Conservation (phyloP, 2,797 vertebrate species). For the Ceyx erithaca region DNA sequence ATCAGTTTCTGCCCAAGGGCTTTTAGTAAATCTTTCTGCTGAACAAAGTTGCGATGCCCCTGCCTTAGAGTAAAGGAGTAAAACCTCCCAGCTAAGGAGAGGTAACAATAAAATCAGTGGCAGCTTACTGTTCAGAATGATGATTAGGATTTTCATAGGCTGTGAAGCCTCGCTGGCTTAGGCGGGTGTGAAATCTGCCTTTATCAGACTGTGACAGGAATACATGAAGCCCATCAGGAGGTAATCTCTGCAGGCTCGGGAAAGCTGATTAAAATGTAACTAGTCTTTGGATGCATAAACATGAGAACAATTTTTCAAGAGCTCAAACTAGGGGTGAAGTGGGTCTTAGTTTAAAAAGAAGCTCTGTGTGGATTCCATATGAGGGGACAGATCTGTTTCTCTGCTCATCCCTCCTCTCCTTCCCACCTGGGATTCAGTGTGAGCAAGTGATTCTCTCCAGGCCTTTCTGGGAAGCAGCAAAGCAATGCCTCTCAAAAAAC, state of each 20-base stretch:
- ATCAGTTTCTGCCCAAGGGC: neutral
- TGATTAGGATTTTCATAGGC: conserved; percentile 42
- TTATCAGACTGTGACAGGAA: conserved; percentile 83
- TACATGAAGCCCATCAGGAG: conserved; percentile 67
- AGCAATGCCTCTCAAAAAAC: neutral
- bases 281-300: conserved; percentile 73
- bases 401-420: neutral
- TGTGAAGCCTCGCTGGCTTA: conserved; percentile 38
- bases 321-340: conserved; percentile 37
- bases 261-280: conserved; percentile 76
- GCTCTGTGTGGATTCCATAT: neutral
- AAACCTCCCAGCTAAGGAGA: conserved; percentile 28
- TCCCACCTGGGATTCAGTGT: neutral
- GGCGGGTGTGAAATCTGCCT: conserved; percentile 65
- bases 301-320: conserved; percentile 59
- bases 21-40: conserved; percentile 1
- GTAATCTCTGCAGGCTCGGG: conserved; percentile 75
- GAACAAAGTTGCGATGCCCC: conserved; percentile 13
- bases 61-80: neutral
- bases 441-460: neutral
- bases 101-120: conserved; percentile 15
- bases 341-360: conserved; percentile 29
- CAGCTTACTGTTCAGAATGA: conserved; percentile 22
- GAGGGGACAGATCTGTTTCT: neutral
- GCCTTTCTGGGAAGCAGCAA: neutral